Conservation (phyloP, 1,140 invertebrate genomes). For the Magallana angulata region DNA sequence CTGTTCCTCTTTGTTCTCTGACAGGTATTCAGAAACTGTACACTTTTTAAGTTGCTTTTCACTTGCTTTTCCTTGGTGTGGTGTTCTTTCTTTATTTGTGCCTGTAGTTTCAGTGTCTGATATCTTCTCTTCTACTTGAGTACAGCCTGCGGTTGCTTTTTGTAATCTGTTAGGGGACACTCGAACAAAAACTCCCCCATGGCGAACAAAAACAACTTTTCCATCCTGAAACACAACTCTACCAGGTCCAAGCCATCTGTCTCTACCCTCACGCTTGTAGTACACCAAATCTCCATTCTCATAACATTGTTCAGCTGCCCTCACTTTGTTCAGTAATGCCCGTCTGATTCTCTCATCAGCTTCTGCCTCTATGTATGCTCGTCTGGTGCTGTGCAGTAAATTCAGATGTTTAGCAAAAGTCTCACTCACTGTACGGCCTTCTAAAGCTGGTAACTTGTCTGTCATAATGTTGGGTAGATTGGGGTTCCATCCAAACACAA, state of each 20-base stretch:
- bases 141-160: background rate
- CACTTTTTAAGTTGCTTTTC: too few relatives aligned
- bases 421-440: background rate
- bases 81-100: background rate
- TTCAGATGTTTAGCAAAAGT: background rate
- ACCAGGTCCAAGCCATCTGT: conserved; percentile 56
- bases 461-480: background rate
- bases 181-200: conserved; percentile 56
- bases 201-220: conserved; percentile 55
- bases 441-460: background rate
- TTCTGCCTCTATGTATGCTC: conserved; percentile 53
- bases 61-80: too few relatives aligned
- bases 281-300: conserved; percentile 54
- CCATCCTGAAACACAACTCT: conserved; percentile 57
- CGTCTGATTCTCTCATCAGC: conserved; percentile 54
- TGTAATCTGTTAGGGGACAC: conserved; percentile 56
- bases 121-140: conserved; percentile 32
- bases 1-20: too few relatives aligned
- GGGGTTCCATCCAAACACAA: conserved; percentile 56
- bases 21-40: too few relatives aligned
- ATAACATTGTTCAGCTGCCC: conserved; percentile 53
- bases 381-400: background rate
- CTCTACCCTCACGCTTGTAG: conserved; percentile 57
- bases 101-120: conserved; percentile 40
- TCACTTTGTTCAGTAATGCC: conserved; percentile 53